Conservation (phyloP, 2,888 invertebrate species). For the Digitonthophagus gazella region DNA sequence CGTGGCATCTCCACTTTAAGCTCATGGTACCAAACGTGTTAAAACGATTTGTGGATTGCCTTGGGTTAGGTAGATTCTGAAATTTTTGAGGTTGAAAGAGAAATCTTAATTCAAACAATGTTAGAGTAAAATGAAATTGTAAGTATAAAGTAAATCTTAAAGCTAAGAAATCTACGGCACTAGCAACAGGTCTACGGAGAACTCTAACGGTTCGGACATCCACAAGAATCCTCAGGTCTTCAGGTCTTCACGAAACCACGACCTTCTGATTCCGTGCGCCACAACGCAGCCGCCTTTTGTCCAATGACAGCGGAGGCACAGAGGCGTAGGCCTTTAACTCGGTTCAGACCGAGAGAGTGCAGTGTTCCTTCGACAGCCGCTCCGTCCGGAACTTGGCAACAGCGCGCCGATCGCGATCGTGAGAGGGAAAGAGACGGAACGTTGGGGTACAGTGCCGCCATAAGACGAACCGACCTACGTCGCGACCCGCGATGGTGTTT, state of each 20-base stretch:
- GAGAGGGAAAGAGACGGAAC: neutral
- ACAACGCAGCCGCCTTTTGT: neutral
- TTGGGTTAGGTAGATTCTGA: too few relatives aligned
- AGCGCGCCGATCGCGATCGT: neutral
- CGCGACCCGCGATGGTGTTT: constrained; percentile 3
- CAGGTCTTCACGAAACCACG: neutral
- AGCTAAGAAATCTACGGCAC: too few relatives aligned
- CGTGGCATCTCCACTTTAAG: too few relatives aligned
- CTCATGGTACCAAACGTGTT: too few relatives aligned
- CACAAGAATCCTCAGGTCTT: neutral
- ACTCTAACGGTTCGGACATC: neutral
- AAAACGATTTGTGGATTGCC: too few relatives aligned
- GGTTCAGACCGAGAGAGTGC: neutral
- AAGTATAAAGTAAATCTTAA: too few relatives aligned
- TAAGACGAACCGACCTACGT: neutral
- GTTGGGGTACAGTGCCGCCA: constrained; percentile 3
- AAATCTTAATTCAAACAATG: too few relatives aligned
- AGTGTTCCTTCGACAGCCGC: neutral
- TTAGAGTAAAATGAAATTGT: too few relatives aligned
- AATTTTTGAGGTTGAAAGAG: too few relatives aligned
- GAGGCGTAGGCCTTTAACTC: neutral
- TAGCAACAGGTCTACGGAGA: neutral
- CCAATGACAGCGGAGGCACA: neutral
- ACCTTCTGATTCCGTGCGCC: neutral
- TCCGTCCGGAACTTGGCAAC: neutral